These are phyloP conservation scores for Spinibarbus caldwelli DNA, from an alignment of 2,797 vertebrate species.

Conservation along the genomic window DNA sequence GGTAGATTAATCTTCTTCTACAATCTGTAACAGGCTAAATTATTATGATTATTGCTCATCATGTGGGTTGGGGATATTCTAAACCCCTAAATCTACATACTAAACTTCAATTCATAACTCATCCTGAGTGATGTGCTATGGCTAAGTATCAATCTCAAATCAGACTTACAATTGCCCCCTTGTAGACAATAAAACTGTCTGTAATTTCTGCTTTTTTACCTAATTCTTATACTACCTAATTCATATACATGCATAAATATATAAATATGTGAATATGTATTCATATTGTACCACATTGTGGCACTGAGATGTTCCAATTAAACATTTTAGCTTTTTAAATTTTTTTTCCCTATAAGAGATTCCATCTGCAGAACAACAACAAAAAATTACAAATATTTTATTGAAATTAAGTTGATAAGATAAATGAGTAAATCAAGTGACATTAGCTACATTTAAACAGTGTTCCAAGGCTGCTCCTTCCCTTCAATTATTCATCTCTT, in stretches of 20 bases:
- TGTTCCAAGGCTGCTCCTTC: slow-evolving; percentile 57
- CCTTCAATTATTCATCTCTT: slow-evolving; percentile 70
- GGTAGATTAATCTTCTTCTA: neutral
- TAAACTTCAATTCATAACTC: neutral
- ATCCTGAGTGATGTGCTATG: neutral
- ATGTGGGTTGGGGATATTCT: neutral
- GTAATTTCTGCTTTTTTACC: no score
- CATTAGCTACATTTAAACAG: slow-evolving; percentile 75
- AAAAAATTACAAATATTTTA: slow-evolving; percentile 69
- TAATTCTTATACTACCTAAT: no score
- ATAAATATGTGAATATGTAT: neutral
- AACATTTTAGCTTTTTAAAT: neutral
- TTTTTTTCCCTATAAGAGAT: slow-evolving; percentile 51
- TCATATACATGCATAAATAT: no score
- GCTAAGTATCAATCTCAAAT: neutral
- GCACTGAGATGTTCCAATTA: neutral
- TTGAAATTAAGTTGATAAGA: slow-evolving; percentile 67
- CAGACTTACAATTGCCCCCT: neutral
- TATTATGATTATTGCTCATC: neutral
- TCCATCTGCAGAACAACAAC: slow-evolving; percentile 53
- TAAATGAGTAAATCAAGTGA: slow-evolving; percentile 73
- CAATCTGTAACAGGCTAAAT: neutral
- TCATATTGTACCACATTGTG: neutral
- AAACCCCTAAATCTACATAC: neutral
- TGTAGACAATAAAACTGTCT: neutral